phyloP scores from a whole-genome alignment of 2,888 invertebrate species.

The Tipula confusa region DNA sequence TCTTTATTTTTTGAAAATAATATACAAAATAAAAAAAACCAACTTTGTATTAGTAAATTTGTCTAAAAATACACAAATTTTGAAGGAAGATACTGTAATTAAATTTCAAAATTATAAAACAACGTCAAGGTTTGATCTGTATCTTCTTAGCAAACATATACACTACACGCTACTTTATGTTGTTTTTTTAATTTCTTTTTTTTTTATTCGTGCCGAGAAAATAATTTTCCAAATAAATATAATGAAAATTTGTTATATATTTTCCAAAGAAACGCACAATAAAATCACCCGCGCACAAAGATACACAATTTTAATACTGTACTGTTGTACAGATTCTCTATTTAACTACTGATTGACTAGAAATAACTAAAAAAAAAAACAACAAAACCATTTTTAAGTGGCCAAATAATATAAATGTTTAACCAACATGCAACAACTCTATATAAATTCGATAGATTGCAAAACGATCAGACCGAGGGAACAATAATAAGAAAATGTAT shows the following conservation, averaged over 20 bases:
- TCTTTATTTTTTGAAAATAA: neutral
- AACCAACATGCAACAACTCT: neutral
- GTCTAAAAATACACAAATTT: slow-evolving; percentile 25
- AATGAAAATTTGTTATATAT: neutral
- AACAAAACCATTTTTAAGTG: neutral
- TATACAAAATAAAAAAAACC: neutral
- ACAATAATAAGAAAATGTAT: neutral
- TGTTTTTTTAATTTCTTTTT: neutral
- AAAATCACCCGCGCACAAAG: neutral
- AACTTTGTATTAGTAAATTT: neutral
- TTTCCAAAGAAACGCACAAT: neutral
- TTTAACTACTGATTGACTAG: neutral
- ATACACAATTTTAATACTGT: neutral
- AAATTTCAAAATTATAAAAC: neutral
- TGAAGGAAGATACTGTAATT: slow-evolving; percentile 9
- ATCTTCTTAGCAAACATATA: slow-evolving; percentile 14
- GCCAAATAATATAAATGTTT: neutral
- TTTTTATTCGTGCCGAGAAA: neutral
- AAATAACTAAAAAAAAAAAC: neutral
- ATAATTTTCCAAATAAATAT: neutral
- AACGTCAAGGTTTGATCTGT: slow-evolving; percentile 12
- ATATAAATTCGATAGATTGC: slow-evolving; percentile 13
- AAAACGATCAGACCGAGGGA: neutral
- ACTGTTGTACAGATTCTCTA: neutral
- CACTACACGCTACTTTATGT: neutral